Percentiles rank a stretch among this genome's conserved stretches.
Conservation (phyloP, 1,140 invertebrate genomes). For the Drosophila malerkotliana region DNA sequence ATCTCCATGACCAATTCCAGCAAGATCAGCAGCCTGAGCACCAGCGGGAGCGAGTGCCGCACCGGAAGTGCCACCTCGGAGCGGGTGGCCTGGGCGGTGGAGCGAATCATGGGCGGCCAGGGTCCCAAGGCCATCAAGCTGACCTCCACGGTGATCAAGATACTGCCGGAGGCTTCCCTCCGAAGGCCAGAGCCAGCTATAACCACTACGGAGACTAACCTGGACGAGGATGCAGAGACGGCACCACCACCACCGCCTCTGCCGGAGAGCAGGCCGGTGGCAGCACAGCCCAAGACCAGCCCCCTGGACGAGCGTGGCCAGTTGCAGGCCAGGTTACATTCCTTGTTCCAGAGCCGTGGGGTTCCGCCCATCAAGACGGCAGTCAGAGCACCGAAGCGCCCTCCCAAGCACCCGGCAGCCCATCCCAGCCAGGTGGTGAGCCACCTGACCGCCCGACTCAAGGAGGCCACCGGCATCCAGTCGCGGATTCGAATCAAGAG, state of each 20-base stretch:
- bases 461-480: background rate
- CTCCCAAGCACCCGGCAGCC: background rate
- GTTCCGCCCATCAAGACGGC: background rate
- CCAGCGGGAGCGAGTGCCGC: conserved; percentile 5
- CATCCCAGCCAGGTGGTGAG: background rate
- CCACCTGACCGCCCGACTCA: background rate
- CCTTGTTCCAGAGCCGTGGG: background rate
- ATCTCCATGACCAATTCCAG: background rate
- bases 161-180: conserved; percentile 12
- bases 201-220: no score
- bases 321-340: background rate
- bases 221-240: no score
- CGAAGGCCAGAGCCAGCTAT: no score
- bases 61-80: conserved; percentile 3
- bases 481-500: background rate
- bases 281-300: background rate
- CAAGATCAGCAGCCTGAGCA: conserved; percentile 1
- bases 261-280: background rate
- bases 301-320: background rate
- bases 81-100: background rate
- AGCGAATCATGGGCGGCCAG: background rate
- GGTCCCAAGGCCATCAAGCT: conserved; percentile 46
- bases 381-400: background rate
- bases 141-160: conserved; percentile 60
- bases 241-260: no score